phyloP scores from a whole-genome alignment of 2,888 invertebrate genomes.

The Atrina japonica region DNA sequence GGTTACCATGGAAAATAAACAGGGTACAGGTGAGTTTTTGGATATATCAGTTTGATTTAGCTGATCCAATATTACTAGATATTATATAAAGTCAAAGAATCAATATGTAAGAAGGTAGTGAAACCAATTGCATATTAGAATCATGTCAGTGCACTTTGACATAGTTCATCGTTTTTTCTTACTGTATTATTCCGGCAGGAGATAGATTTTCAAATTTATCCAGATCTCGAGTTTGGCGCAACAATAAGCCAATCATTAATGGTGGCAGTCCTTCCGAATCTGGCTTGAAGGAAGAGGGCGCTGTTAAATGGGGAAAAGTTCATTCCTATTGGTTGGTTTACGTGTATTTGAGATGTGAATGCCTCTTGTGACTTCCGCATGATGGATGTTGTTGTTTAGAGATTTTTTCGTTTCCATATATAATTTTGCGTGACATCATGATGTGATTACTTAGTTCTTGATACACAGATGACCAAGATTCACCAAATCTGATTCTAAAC shows the following conservation, averaged over 20 bases:
- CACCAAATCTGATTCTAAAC: no score
- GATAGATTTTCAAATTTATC: slow-evolving; percentile 61
- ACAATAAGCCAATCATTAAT: slow-evolving; percentile 35
- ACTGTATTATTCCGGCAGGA: slow-evolving; percentile 33
- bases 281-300: slow-evolving; percentile 9
- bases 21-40: no score
- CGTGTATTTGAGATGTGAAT: background rate
- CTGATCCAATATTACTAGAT: no score
- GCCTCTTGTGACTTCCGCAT: background rate
- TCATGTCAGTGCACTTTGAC: no score
- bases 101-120: no score
- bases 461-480: no score
- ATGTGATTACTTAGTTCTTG: no score
- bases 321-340: slow-evolving; percentile 28
- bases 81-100: no score
- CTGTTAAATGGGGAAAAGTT: background rate
- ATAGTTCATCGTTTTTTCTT: no score
- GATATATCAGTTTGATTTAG: no score
- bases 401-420: background rate
- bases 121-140: no score
- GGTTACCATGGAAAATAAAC: no score
- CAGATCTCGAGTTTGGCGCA: slow-evolving; percentile 63
- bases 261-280: slow-evolving; percentile 23
- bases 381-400: background rate
- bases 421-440: background rate